Percentiles rank a stretch among this genome's conserved stretches.
Evolutionary conservation across 35 echinoderm and acorn worm species (phyloP).

Genomic region (Patiria miniata): DNA sequence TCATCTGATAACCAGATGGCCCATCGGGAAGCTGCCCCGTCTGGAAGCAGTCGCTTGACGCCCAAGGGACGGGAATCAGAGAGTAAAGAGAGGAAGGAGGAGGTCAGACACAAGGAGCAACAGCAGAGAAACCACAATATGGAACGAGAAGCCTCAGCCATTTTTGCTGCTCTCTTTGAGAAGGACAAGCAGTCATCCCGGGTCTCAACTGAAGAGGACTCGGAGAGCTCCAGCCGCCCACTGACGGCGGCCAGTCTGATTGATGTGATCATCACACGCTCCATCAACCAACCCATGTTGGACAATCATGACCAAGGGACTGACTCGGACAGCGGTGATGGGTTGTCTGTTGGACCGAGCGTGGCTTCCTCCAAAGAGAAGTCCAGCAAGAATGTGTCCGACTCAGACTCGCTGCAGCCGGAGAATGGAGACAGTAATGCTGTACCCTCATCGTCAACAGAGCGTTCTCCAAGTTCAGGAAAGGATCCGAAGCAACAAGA

Average conservation of each 20-base stretch:
- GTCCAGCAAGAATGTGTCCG: not conserved
- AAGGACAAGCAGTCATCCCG: slow-evolving; percentile 25
- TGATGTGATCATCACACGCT: slow-evolving; percentile 80
- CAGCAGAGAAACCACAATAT: slow-evolving; percentile 26
- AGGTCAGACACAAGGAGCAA: slow-evolving; percentile 29
- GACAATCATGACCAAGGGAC: slow-evolving; percentile 36
- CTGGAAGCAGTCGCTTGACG: too few relatives aligned
- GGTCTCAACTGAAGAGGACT: slow-evolving; percentile 24
- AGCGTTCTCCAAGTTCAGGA: not conserved
- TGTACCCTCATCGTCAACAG: not conserved
- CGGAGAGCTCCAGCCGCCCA: slow-evolving; percentile 14
- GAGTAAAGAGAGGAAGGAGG: not conserved
- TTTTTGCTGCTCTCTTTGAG: slow-evolving; percentile 60
- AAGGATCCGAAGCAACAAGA: not conserved
- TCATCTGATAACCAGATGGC: too few relatives aligned
- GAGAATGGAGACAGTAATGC: slow-evolving; percentile 22
- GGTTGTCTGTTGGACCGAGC: not conserved
- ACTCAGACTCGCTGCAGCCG: not conserved
- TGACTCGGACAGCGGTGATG: slow-evolving; percentile 41
- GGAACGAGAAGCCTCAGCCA: slow-evolving; percentile 39
- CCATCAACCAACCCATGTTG: slow-evolving; percentile 67
- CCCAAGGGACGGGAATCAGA: too few relatives aligned
- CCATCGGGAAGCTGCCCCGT: too few relatives aligned
- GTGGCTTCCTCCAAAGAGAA: not conserved
- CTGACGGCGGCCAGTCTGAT: slow-evolving; percentile 78